phyloP scores from a whole-genome alignment of 2,113 vertebrate genomes.

The Prionailurus bengalensis region DNA sequence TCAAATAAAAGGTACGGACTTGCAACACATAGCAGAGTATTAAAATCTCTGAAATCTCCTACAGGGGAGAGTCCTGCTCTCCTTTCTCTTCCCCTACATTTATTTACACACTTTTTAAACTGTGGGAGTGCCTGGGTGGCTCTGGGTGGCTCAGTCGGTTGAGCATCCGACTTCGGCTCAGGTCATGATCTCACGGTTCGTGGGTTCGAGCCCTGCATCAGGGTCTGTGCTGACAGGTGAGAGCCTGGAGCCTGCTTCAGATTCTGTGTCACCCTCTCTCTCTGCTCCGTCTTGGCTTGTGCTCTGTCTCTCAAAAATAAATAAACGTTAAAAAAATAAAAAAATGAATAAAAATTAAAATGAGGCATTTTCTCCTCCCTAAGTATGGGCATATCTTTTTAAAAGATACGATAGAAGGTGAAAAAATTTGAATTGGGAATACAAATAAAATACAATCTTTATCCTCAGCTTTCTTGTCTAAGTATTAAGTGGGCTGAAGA shows the following conservation, averaged over 20 bases:
- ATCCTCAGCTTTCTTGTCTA: no score
- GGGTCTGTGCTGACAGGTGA: no score
- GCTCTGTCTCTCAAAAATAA: no score
- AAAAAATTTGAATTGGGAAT: not conserved
- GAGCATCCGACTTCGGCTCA: no score
- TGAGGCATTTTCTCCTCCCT: not conserved
- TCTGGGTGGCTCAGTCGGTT: no score
- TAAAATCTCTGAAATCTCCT: not conserved
- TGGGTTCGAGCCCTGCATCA: no score
- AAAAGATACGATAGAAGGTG: not conserved
- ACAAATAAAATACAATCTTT: not conserved
- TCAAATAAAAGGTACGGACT: not conserved
- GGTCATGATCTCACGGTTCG: no score
- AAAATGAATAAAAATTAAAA: not conserved
- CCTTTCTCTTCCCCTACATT: not conserved
- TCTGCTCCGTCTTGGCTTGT: rapidly evolving
- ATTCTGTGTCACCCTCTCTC: no score
- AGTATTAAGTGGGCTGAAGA: not conserved
- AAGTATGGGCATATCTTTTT: not conserved
- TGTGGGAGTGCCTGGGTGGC: no score
- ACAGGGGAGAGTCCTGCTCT: not conserved
- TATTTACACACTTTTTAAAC: not conserved
- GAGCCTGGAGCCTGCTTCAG: no score
- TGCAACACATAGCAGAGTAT: not conserved
- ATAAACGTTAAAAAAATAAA: no score